phyloP scores from a whole-genome alignment of 2,888 invertebrate species.

The Melipona beecheii region DNA sequence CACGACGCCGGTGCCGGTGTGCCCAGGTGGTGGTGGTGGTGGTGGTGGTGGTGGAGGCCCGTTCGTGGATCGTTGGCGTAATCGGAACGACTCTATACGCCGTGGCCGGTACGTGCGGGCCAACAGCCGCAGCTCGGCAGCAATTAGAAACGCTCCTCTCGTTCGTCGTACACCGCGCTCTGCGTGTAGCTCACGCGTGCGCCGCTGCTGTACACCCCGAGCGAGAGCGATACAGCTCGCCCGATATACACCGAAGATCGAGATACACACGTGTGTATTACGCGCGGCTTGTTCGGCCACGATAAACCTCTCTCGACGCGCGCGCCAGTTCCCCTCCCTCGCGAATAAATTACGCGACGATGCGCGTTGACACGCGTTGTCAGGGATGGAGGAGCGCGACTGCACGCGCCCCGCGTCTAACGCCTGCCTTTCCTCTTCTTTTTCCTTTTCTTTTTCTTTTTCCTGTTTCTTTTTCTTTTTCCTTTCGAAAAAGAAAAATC shows the following conservation, averaged over 20 bases:
- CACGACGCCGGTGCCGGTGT: constrained; percentile 3
- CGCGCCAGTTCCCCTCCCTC: constrained; percentile 22
- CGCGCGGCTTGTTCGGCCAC: constrained; percentile 14
- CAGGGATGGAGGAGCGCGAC: not conserved
- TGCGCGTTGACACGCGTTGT: constrained; percentile 26
- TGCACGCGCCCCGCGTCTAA: constrained; percentile 27
- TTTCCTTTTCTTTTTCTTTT: too few species aligned
- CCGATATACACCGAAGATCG: constrained; percentile 24
- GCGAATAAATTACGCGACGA: constrained; percentile 51
- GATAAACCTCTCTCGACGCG: constrained; percentile 21
- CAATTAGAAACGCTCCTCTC: constrained; percentile 54
- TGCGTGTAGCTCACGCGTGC: constrained; percentile 9
- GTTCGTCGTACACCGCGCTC: not conserved
- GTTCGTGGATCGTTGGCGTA: constrained; percentile 44
- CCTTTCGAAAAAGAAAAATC: constrained; percentile 34
- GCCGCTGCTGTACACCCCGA: not conserved
- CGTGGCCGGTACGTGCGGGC: not conserved
- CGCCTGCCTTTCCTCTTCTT: too few species aligned
- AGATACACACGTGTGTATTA: constrained; percentile 31
- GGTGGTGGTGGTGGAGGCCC: not conserved
- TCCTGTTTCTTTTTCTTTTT: not conserved
- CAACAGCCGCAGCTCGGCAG: constrained; percentile 33
- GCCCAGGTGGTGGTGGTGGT: too few species aligned
- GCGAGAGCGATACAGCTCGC: not conserved
- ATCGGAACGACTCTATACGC: constrained; percentile 63